Evolutionary conservation across 2,888 invertebrate species (phyloP).

Genomic region (Eilema sororculum): DNA sequence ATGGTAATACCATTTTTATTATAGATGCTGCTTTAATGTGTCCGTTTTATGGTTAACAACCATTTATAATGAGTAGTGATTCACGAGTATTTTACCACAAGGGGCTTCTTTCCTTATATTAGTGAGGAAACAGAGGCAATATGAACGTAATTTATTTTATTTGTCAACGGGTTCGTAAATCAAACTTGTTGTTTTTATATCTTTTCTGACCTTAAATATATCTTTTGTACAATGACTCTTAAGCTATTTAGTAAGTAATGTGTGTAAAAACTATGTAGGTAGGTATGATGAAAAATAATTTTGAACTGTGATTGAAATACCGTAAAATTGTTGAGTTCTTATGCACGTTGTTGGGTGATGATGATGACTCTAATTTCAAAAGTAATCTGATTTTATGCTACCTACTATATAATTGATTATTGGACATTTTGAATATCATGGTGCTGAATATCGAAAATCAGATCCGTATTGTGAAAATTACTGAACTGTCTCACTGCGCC

Average conservation of each 20-base stretch:
- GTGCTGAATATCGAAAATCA: no score
- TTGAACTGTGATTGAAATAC: no score
- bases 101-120: slow-evolving; percentile 27
- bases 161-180: slow-evolving; percentile 23
- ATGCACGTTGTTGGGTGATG: no score
- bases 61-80: slow-evolving; percentile 43
- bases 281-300: no score
- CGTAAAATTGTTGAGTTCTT: no score
- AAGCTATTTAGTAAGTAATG: background rate
- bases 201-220: slow-evolving; percentile 14
- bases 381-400: no score
- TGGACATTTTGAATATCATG: no score
- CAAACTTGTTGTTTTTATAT: slow-evolving; percentile 22
- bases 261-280: background rate
- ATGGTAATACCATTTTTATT: slow-evolving; percentile 72
- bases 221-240: slow-evolving; percentile 8
- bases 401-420: no score
- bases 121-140: slow-evolving; percentile 21
- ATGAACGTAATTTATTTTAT: slow-evolving; percentile 19
- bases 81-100: slow-evolving; percentile 35
- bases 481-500: background rate
- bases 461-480: background rate
- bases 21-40: slow-evolving; percentile 61
- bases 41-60: slow-evolving; percentile 41
- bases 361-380: no score